Conservation (phyloP, 37 sponge, comb jelly and placozoan species). For the Aplysina aerophoba region DNA sequence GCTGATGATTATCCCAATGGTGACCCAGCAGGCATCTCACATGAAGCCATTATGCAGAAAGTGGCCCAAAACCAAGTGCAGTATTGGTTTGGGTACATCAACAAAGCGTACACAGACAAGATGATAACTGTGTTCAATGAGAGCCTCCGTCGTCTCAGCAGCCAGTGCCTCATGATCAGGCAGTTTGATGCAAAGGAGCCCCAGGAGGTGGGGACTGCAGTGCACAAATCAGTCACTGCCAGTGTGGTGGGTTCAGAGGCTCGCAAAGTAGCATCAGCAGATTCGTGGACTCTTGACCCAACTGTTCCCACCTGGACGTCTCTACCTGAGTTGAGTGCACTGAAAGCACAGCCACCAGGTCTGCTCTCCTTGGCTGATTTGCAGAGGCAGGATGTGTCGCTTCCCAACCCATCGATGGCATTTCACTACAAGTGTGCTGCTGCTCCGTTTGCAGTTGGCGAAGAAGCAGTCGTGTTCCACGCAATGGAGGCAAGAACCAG, state of each 20-base stretch:
- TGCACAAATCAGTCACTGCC: constrained; percentile 31
- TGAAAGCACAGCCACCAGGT: constrained; percentile 49
- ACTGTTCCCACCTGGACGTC: constrained; percentile 46
- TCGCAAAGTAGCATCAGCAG: constrained; percentile 13
- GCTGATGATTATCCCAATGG: constrained; percentile 70
- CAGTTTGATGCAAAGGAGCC: constrained; percentile 70
- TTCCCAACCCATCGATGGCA: constrained; percentile 42
- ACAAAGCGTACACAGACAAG: constrained; percentile 57
- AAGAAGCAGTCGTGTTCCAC: constrained; percentile 57
- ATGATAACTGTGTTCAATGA: constrained; percentile 81
- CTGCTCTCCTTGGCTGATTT: constrained; percentile 28
- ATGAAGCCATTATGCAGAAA: constrained; percentile 69
- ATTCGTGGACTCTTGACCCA: constrained; percentile 26
- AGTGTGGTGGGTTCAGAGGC: constrained; percentile 7
- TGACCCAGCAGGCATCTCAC: constrained; percentile 75
- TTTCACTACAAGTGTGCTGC: constrained; percentile 57
- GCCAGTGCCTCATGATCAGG: constrained; percentile 52
- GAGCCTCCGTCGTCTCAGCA: constrained; percentile 41
- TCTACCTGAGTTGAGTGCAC: constrained; percentile 22
- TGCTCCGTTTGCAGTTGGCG: constrained; percentile 65
- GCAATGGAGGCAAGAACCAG: constrained; percentile 47
- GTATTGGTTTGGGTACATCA: constrained; percentile 85
- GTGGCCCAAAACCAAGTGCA: constrained; percentile 51
- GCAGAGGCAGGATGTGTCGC: constrained; percentile 30
- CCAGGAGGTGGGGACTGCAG: constrained; percentile 45